Conservation (phyloP, 1,140 invertebrate genomes). For the Tyrophagus putrescentiae region DNA sequence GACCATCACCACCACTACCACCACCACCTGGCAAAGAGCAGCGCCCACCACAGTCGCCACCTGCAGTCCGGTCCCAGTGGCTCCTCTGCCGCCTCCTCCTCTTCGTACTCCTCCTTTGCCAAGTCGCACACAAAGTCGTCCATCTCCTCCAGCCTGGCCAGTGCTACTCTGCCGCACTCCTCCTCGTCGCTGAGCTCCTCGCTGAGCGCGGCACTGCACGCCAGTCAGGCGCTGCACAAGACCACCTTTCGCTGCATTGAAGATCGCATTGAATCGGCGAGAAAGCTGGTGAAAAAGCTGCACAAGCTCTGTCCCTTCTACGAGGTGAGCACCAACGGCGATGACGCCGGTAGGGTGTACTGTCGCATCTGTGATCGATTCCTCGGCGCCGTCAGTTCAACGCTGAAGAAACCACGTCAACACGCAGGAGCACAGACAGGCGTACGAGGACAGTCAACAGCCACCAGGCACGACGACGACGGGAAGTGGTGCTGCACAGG, state of each 20-base stretch:
- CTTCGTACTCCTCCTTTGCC: too few relatives aligned
- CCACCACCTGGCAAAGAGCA: background rate
- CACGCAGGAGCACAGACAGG: slow-evolving; percentile 19
- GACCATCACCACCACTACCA: background rate
- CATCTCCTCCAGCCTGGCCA: too few relatives aligned
- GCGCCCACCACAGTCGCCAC: background rate
- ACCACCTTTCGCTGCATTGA: slow-evolving; percentile 13
- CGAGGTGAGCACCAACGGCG: slow-evolving; percentile 10
- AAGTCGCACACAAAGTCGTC: too few relatives aligned
- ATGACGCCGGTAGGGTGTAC: slow-evolving; percentile 18
- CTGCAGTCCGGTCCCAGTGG: background rate
- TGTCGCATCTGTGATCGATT: slow-evolving; percentile 16
- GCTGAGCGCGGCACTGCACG: background rate
- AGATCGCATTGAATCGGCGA: slow-evolving; percentile 18
- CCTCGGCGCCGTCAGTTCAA: slow-evolving; percentile 18
- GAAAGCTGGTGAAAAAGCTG: slow-evolving; percentile 18
- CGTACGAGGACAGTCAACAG: slow-evolving; percentile 17
- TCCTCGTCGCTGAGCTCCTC: background rate
- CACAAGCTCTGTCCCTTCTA: slow-evolving; percentile 18
- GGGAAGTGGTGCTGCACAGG: too few relatives aligned
- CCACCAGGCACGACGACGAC: background rate
- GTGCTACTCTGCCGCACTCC: too few relatives aligned
- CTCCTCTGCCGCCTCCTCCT: too few relatives aligned
- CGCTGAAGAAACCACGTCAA: slow-evolving; percentile 21
- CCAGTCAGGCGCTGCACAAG: background rate